phyloP scores from a whole-genome alignment of 2,797 vertebrate genomes.

The Macrochelys suwanniensis region DNA sequence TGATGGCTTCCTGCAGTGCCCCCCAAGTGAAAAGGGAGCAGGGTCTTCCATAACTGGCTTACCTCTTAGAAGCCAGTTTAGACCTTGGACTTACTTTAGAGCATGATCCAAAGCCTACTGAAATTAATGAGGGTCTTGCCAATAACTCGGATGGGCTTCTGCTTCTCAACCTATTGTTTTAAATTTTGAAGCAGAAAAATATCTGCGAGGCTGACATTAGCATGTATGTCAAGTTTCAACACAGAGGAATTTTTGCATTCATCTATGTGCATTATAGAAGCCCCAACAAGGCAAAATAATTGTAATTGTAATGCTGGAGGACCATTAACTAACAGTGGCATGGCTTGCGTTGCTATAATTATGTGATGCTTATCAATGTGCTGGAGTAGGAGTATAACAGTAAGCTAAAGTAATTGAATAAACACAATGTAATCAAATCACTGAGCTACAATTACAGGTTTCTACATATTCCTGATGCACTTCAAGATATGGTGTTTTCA shows the following conservation, averaged over 20 bases:
- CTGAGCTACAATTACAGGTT: slow-evolving; percentile 35
- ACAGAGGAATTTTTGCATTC: background rate
- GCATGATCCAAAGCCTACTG: fast-evolving
- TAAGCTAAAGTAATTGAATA: slow-evolving; percentile 60
- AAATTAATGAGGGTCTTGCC: background rate
- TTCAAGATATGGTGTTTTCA: slow-evolving; percentile 18
- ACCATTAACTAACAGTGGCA: slow-evolving; percentile 25
- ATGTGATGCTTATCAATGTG: slow-evolving; percentile 21
- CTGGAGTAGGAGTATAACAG: slow-evolving; percentile 31
- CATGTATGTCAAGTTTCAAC: background rate
- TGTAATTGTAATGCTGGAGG: slow-evolving; percentile 17
- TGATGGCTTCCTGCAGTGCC: background rate
- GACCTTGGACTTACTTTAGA: background rate
- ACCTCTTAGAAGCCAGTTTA: background rate
- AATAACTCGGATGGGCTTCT: background rate
- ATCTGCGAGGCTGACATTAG: background rate
- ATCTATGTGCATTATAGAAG: background rate
- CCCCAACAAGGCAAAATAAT: slow-evolving; percentile 35
- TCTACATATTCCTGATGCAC: slow-evolving; percentile 30
- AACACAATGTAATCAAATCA: slow-evolving; percentile 60
- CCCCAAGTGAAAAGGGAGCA: background rate
- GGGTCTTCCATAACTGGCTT: background rate
- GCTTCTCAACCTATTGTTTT: background rate
- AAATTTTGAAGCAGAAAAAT: background rate
- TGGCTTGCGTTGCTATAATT: slow-evolving; percentile 5